A percentile compares a stretch with the other conserved stretches of the same genome.
phyloP scores from a whole-genome alignment of 1,140 invertebrate genomes.

The Tetramorium simillimum region DNA sequence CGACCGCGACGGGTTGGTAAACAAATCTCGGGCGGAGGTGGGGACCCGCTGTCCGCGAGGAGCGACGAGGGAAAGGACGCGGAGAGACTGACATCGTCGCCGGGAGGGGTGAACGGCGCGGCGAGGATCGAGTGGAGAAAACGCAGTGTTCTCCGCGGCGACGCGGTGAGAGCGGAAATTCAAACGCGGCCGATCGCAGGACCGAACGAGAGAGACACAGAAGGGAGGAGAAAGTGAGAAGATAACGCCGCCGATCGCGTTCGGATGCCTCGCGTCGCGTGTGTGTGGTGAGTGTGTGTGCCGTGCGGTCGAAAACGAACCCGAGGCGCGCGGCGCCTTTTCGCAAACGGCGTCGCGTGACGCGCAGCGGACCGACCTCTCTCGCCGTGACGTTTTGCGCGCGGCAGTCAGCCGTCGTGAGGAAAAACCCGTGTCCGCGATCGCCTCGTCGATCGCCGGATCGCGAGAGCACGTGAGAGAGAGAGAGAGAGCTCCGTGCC shows the following conservation, averaged over 20 bases:
- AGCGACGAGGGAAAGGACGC: conserved; percentile 40
- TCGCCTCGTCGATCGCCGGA: conserved; percentile 14
- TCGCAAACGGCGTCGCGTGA: neutral
- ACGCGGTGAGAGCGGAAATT: neutral
- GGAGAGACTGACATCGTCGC: conserved; percentile 26
- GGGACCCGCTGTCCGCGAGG: neutral
- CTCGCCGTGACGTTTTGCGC: neutral
- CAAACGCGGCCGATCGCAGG: neutral
- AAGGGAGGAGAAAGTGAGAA: neutral
- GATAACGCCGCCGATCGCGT: conserved; percentile 31
- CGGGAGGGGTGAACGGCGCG: neutral
- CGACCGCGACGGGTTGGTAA: conserved; percentile 71
- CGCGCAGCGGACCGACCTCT: neutral
- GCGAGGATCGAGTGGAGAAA: neutral
- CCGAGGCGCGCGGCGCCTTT: conserved; percentile 2
- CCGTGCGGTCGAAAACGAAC: neutral
- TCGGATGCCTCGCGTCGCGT: neutral
- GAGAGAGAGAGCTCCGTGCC: too few species aligned
- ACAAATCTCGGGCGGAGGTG: conserved; percentile 75
- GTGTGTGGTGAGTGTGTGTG: conserved; percentile 8
- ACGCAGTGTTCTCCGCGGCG: neutral
- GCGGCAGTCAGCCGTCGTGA: neutral
- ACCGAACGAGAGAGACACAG: neutral
- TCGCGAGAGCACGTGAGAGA: neutral
- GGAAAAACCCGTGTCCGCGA: neutral